Conservation (phyloP, 2,113 vertebrate species). For the Edolisoma coerulescens region DNA sequence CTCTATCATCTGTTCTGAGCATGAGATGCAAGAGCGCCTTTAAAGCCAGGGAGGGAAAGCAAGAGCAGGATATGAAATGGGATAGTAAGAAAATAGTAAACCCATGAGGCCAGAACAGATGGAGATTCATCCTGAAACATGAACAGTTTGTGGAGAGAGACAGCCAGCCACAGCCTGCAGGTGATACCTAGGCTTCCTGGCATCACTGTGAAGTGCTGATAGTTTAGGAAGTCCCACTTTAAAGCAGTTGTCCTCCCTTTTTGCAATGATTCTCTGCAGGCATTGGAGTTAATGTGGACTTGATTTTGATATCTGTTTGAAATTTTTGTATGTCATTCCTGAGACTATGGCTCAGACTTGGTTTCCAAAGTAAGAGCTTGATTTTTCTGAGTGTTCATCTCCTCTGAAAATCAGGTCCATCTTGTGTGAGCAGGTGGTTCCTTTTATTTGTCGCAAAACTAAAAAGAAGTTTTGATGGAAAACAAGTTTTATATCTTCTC, state of each 20-base stretch:
- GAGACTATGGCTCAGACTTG: not conserved
- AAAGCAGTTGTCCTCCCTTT: not conserved
- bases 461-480: constrained; percentile 59
- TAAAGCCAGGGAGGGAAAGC: not conserved
- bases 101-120: not conserved
- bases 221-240: not conserved
- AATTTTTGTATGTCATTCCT: not conserved
- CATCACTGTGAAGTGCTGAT: not conserved
- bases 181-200: not conserved
- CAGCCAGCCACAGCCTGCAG: not conserved
- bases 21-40: not conserved
- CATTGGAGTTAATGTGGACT: not conserved
- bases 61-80: not conserved
- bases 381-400: not conserved
- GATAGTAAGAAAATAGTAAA: not conserved
- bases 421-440: constrained; percentile 2
- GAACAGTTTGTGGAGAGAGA: not conserved
- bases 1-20: not conserved
- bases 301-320: not conserved
- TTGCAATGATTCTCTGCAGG: not conserved
- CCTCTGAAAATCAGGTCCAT: not conserved
- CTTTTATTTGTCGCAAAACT: constrained; percentile 60
- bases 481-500: constrained; percentile 53
- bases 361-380: not conserved
- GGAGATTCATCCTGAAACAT: not conserved